Evolutionary conservation across 1,140 invertebrate species (phyloP), one percentile per base, ranked within the genome.

Genomic region (Gerris buenoi): DNA sequence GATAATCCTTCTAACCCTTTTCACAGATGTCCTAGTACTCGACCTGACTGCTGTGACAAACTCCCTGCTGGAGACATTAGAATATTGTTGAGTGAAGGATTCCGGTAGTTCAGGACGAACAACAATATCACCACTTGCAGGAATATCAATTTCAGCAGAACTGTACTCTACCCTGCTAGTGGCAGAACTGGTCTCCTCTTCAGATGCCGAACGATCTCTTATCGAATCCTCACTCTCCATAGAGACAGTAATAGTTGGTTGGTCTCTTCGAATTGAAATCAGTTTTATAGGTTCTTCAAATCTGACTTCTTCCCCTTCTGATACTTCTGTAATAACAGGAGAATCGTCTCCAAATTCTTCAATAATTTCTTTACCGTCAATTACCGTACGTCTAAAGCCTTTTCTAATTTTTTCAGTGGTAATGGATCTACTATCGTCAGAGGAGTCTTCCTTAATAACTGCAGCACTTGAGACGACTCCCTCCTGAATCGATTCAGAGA

Each of bases 1-100:
- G 57, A 90, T 88, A 60, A 88, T 86, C 72, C 84, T 85, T 62
- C 85, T 82, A 62, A 83, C 88, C 74, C 84, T 90, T 70, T 87
- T 82, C 2, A 67, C 60, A 22, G n/a, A 25, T 28, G 25, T 63
- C 15, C 23, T 56, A 5, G 57, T 56, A n/a, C 57, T 62, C 1
- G 66, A 57, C 28, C 63, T 59, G 22, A 67, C 60, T 25, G 57
- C 27, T 22, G 27, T 67, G 10, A 26, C 18, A 60, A 60, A 60
- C 23, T 60, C 58, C 5, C 58, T 5, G 23, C 15, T 60, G 23
- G 15, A 15, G 3, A 60, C 23, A 60, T 60, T 60, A 25, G 23
- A 22, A 15, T 46, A 46, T 46, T 46, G 33, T 18, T 46, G 33
- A 10, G 33, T 10, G 33, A 46, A 46, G 5, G 33, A 46, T 46